Base-by-base conservation (phyloP, 2,113 vertebrate genomes). In the Brevimyrus niger region DNA sequence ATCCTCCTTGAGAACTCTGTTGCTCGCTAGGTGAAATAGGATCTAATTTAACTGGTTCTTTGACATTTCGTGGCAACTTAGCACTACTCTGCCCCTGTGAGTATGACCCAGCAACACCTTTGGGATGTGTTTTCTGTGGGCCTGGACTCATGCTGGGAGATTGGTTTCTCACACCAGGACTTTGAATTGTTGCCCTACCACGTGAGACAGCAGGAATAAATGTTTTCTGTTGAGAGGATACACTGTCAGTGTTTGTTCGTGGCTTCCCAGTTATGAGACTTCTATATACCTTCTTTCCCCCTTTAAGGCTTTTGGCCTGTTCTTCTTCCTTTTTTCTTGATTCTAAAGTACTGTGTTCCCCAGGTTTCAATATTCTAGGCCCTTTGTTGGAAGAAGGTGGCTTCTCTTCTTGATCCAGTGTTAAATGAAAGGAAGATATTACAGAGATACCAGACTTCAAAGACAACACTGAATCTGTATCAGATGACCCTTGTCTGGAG, bases 391-490 rank as follows among this genome's bases (percentile, higher is more conserved):
- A 91, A 89, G 95, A 92, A 90, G 96, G 94, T 86, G 97, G 94
- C 84, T 96, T 97, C 86, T 98, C 97, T 92, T 97, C 97, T 92
- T 97, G 96, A 91, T 97, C 97, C 90, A 95, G 94, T 31, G 97
- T 97, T 85, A 99, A 95, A 94, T 97, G 98, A 92, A 99, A 98
- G 9, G 98, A 98, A 8, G 98, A 99, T n/a, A 98, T 98, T 23
- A 98, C 93, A 53, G 98, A 98, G 93, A 97, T 97, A 48, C 97
- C 97, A 4, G 98, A 99, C 94, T 98, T 98, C 89, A 99, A 94
- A 4, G 98, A 99, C 90, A 99, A 96, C 50, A 99, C 97, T 0
- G 98, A 99, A 93, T 99, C 98, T 0, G 98, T 99, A 91, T 99
- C 97, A 73, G 98, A 99, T 0, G 98, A 99, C 2, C 97, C 97